A percentile compares a stretch with the other conserved stretches of the same genome.
Conservation (phyloP, 1,140 invertebrate genomes). For the Whitmania pigra region DNA sequence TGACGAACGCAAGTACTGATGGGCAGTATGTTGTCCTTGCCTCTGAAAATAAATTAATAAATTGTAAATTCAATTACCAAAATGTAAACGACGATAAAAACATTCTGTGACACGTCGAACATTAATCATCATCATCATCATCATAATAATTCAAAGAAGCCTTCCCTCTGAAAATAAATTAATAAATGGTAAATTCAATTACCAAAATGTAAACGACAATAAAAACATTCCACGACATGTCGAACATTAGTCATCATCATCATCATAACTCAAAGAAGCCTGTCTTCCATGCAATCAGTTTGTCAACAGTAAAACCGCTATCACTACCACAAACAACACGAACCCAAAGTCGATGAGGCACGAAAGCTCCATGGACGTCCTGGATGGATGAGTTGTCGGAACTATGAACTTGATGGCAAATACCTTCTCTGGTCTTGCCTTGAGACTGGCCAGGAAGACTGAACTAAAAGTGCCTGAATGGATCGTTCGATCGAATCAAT, state of each 20-base stretch:
- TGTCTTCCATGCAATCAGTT: not conserved
- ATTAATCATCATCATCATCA: not conserved
- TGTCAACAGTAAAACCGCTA: not conserved
- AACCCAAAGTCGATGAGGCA: conserved; percentile 69
- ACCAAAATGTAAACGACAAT: conserved; percentile 17
- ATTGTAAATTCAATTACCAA: too few relatives aligned
- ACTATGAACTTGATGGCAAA: conserved; percentile 72
- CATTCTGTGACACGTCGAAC: not conserved
- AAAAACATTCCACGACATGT: not conserved
- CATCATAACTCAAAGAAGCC: not conserved
- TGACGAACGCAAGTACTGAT: conserved; percentile 64
- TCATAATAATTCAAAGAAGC: not conserved
- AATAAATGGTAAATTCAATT: conserved; percentile 26
- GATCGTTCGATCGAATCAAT: not conserved
- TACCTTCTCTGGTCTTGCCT: conserved; percentile 44
- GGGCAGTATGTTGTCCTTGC: conserved; percentile 66
- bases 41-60: conserved; percentile 48
- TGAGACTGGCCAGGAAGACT: conserved; percentile 60
- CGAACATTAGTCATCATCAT: not conserved
- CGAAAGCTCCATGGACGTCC: conserved; percentile 61
- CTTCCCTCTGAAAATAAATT: conserved; percentile 40
- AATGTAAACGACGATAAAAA: conserved; percentile 14
- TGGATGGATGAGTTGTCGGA: conserved; percentile 62
- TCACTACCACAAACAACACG: conserved; percentile 26
- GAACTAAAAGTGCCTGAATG: conserved; percentile 62